These are phyloP conservation scores for Allochrocebus solatus DNA, from an alignment of 2,797 vertebrate genomes.

Conservation along the genomic window DNA sequence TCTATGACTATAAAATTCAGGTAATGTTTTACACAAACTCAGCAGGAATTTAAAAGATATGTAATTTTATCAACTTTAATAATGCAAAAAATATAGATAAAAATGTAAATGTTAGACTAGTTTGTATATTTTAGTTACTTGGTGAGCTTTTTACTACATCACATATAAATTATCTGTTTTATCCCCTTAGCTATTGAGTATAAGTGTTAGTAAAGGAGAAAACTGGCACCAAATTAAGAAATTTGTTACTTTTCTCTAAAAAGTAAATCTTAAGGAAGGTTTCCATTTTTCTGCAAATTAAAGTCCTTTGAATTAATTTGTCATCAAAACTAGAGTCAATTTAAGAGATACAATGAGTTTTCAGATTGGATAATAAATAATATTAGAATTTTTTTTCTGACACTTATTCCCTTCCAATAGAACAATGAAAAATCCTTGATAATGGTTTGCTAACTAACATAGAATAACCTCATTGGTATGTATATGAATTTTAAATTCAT, in stretches of 20 bases:
- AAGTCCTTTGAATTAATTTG: not conserved
- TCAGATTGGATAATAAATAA: not conserved
- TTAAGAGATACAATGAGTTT: not conserved
- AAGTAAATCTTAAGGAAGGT: not conserved
- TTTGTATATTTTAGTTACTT: not conserved
- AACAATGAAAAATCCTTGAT: not conserved
- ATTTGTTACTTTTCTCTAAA: conserved; percentile 11
- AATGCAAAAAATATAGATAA: not conserved
- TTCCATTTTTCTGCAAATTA: not conserved
- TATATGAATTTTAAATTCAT: not conserved
- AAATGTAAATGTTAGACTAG: not conserved
- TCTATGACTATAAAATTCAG: not conserved
- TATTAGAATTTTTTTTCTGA: not conserved
- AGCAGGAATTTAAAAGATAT: not conserved
- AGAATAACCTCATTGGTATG: not conserved
- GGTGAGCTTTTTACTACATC: not conserved
- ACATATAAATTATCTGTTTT: not conserved
- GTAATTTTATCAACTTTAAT: not conserved
- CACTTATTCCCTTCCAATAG: not conserved
- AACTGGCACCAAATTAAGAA: not conserved
- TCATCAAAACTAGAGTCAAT: not conserved
- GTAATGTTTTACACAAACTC: not conserved
- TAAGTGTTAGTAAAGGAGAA: not conserved
- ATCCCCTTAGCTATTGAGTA: not conserved
- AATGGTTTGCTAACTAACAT: not conserved